Conservation (phyloP, 2,797 vertebrate genomes). For the Smutsia temminckii region DNA sequence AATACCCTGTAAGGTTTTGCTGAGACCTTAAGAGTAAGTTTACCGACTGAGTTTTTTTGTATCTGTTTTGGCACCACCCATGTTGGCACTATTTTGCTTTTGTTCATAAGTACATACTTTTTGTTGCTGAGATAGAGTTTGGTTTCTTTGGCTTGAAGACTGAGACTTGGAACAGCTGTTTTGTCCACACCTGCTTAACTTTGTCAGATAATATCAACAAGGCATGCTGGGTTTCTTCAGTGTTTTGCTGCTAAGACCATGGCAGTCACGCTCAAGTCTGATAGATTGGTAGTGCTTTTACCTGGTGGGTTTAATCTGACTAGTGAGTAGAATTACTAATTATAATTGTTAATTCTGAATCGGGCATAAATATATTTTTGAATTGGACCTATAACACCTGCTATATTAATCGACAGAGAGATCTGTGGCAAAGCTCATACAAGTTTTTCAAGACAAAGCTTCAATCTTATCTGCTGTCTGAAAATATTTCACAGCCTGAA, state of each 20-base stretch:
- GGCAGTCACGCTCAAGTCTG: background rate
- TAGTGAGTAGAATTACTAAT: background rate
- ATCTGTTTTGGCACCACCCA: background rate
- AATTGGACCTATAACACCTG: background rate
- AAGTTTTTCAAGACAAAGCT: background rate
- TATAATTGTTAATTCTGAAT: background rate
- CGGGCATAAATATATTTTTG: background rate
- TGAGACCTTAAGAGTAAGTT: background rate
- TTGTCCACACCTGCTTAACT: background rate
- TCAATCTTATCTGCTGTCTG: background rate
- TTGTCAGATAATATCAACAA: background rate
- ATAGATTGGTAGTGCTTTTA: background rate
- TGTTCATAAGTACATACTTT: conserved; percentile 48
- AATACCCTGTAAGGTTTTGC: background rate
- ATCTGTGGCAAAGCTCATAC: background rate
- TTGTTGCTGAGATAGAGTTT: background rate
- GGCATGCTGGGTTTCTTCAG: background rate
- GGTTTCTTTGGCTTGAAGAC: background rate
- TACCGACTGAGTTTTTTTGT: background rate
- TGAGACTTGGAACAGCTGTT: background rate
- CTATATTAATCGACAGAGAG: background rate
- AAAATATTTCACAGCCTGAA: background rate
- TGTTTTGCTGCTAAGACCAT: background rate
- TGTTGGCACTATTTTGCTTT: background rate
- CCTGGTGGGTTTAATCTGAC: background rate